These are phyloP conservation scores for Crossocerus cetratus DNA, from an alignment of 2,888 invertebrate species.

Conservation along the genomic window DNA sequence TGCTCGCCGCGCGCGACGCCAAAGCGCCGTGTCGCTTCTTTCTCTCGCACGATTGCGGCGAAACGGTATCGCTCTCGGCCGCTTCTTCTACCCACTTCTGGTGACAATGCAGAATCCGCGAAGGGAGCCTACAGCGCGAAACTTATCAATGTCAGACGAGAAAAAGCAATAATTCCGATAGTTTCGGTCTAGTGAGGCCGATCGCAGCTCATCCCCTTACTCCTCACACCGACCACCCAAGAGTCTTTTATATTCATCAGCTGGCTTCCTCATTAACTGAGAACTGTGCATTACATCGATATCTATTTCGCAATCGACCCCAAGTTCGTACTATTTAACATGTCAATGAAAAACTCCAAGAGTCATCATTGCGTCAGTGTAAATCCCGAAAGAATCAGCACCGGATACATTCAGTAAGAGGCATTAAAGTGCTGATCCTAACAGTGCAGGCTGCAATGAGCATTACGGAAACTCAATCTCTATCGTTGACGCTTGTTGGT, in stretches of 20 bases:
- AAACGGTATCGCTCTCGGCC: no score
- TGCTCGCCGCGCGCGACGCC: not conserved
- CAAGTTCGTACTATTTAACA: no score
- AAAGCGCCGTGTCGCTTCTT: no score
- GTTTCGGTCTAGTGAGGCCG: not conserved
- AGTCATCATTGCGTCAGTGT: not conserved
- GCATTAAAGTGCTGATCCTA: no score
- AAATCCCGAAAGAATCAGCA: no score
- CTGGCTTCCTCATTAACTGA: not conserved
- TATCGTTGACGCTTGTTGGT: not conserved
- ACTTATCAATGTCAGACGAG: constrained; percentile 52
- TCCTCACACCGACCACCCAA: not conserved
- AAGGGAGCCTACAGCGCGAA: not conserved
- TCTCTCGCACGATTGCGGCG: no score
- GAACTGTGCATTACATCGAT: not conserved
- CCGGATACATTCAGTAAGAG: no score
- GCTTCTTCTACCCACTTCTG: no score
- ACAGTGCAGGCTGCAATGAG: not conserved
- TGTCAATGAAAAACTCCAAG: no score
- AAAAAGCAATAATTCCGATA: constrained; percentile 29
- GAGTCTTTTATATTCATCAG: not conserved
- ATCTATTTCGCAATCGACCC: no score
- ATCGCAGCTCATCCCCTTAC: not conserved
- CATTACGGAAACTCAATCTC: not conserved
- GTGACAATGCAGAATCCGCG: no score